Base-by-base conservation (phyloP, 2,888 invertebrate genomes). In the Metalampra italica region DNA sequence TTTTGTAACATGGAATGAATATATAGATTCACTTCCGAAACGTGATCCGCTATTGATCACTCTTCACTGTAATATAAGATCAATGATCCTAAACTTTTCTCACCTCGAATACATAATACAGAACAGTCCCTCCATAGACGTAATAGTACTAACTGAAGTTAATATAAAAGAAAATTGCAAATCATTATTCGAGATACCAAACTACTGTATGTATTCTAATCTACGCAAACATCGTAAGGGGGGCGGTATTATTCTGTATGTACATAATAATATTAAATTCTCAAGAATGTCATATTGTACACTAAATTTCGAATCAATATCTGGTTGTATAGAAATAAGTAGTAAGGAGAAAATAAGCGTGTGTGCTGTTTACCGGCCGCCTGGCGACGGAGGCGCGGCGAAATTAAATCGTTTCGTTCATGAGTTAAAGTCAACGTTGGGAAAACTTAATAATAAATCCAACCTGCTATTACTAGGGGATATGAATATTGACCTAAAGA, bases 71-170 rank as follows among this genome's bases (percentile, higher is more conserved):
- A 49, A 49, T 22, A 45, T 49, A 11, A 34, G 49, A 14, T 52
- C 51, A 4, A 36, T 51, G 29, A 45, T 50, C 3, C 49, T 49
- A 46, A 55, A 57, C 29, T 52, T 55, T 41, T 29, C 29, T 7
- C 51, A 55, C 7, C 43, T 57, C n/a, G 55, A 57, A 50, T 51
- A 47, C 9, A 55, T 53, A 30, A 14, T 53, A 14, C 5, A 14
- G 9, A 44, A 13, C 14, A 48, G 48, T 14, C 29, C 37, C 4
- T 42, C 29, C 30, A 44, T 54, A 30, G 52, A 54, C n/a, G n/a
- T 46, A 11, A 46, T 54, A 8, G 43, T 49, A 9, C 15, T 56
- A 15, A 54, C 52, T 0, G 54, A 56, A 43, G 56, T 43, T 7
- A 56, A 56, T 29, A 46, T 55, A 13, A 30, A 44, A 7, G 36